Evolutionary conservation across 2,888 invertebrate species (phyloP).

Genomic region (Lydus trimaculatus): DNA sequence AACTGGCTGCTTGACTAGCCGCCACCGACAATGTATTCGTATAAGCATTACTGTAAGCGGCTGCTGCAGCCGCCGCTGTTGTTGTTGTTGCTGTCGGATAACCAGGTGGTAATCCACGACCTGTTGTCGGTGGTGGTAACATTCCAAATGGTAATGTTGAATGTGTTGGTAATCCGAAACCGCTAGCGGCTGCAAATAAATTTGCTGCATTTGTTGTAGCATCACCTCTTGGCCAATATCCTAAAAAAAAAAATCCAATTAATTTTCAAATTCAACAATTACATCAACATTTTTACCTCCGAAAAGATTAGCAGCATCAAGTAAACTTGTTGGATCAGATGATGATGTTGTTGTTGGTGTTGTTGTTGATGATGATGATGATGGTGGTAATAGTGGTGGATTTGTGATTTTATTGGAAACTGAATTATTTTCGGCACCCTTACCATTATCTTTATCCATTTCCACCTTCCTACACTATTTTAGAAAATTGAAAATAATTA

Average conservation of each 20-base stretch:
- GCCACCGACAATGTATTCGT: slow-evolving; percentile 82
- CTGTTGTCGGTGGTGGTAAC: slow-evolving; percentile 53
- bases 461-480: slow-evolving; percentile 54
- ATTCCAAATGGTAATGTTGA: slow-evolving; percentile 57
- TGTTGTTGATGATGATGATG: slow-evolving; percentile 32
- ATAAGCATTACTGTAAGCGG: slow-evolving; percentile 60
- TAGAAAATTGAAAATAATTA: background rate
- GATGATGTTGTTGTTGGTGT: background rate
- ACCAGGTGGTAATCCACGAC: slow-evolving; percentile 51
- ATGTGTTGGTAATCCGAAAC: slow-evolving; percentile 58
- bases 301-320: slow-evolving; percentile 74
- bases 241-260: no score
- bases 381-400: slow-evolving; percentile 22
- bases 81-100: slow-evolving; percentile 56
- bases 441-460: slow-evolving; percentile 87
- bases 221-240: slow-evolving; percentile 81
- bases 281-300: slow-evolving; percentile 52
- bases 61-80: slow-evolving; percentile 50
- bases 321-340: slow-evolving; percentile 71
- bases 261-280: slow-evolving; percentile 9
- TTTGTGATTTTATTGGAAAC: slow-evolving; percentile 62
- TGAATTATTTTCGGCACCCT: slow-evolving; percentile 67
- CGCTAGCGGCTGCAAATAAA: slow-evolving; percentile 60
- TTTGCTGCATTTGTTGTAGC: slow-evolving; percentile 63
- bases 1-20: slow-evolving; percentile 84